Conservation (phyloP, 1,140 invertebrate species). For the Cherax destructor region DNA sequence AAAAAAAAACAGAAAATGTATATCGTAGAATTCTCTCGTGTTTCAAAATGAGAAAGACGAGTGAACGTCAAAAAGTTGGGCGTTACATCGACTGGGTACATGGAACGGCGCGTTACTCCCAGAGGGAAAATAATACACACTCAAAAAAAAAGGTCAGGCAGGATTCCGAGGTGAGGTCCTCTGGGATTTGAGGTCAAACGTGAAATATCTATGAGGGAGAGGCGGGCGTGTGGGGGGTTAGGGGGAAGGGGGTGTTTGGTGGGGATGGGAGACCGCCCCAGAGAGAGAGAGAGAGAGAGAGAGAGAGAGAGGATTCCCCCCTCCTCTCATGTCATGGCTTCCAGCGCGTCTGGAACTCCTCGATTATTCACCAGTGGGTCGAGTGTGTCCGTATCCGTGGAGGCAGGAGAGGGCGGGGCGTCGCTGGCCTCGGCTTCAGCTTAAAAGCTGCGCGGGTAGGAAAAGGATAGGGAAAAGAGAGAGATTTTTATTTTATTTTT, state of each 20-base stretch:
- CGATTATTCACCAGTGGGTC: slow-evolving; percentile 45
- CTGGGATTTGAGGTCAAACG: slow-evolving; percentile 43
- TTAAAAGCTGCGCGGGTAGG: background rate
- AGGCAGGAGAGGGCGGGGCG: no score
- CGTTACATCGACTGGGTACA: background rate
- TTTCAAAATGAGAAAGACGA: no score
- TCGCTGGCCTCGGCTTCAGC: background rate
- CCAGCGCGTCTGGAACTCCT: slow-evolving; percentile 44
- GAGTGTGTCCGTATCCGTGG: slow-evolving; percentile 16
- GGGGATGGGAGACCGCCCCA: no score
- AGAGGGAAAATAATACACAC: slow-evolving; percentile 23
- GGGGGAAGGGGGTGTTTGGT: no score
- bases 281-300: no score
- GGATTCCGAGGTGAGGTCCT: slow-evolving; percentile 10
- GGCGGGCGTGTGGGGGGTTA: no score
- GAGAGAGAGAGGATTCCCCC: background rate
- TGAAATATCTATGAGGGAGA: slow-evolving; percentile 48
- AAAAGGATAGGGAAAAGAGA: no score
- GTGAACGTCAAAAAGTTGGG: no score
- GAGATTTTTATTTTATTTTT: no score
- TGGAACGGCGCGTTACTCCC: slow-evolving; percentile 25
- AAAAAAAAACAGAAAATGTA: no score
- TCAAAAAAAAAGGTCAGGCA: slow-evolving; percentile 11
- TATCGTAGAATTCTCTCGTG: no score
- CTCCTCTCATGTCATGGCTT: slow-evolving; percentile 25